Conservation (phyloP, 2,113 vertebrate species). For the Falcunculus frontatus region DNA sequence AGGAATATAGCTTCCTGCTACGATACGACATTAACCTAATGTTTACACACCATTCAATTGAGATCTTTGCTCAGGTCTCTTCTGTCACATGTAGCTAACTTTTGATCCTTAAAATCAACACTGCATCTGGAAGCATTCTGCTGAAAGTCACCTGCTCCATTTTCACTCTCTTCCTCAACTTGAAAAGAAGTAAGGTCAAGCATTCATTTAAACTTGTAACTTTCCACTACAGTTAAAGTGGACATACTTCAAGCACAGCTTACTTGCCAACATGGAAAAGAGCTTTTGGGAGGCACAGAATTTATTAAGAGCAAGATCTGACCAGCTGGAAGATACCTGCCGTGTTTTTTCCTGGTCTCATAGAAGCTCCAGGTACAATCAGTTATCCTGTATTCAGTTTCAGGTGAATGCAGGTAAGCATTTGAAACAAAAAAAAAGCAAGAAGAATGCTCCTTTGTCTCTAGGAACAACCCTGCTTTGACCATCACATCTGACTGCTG, state of each 20-base stretch:
- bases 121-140: background rate
- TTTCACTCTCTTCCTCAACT: background rate
- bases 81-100: background rate
- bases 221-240: background rate
- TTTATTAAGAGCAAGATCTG: background rate
- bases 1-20: background rate
- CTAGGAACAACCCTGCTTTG: background rate
- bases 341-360: background rate
- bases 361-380: background rate
- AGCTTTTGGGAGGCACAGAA: background rate
- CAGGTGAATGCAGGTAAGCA: background rate
- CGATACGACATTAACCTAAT: background rate
- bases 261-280: background rate
- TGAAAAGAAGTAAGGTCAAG: background rate
- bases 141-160: background rate
- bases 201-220: background rate
- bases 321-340: background rate
- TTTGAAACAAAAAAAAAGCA: background rate
- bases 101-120: conserved; percentile 14
- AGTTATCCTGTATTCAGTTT: background rate
- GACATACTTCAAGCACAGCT: background rate
- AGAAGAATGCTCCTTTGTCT: background rate
- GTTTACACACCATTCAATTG: background rate
- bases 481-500: background rate
- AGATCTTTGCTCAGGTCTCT: conserved; percentile 19